Evolutionary conservation across 2,113 vertebrate genomes (phyloP).

Genomic region (Gadus chalcogrammus): DNA sequence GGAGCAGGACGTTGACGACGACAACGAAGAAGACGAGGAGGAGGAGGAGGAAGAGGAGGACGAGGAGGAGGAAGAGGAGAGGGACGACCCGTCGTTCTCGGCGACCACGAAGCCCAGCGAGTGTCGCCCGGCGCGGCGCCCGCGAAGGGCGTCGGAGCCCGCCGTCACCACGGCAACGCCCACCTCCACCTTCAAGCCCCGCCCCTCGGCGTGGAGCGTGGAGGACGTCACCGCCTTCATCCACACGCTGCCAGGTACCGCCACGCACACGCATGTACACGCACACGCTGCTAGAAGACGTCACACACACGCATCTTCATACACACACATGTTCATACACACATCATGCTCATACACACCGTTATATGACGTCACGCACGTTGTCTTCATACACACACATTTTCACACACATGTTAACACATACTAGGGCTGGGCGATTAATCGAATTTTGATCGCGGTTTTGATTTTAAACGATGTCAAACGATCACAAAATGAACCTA

Average conservation of each 20-base stretch:
- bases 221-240: conserved; percentile 96
- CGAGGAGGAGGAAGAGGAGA: conserved; percentile 65
- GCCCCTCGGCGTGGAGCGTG: conserved; percentile 89
- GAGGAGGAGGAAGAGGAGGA: conserved; percentile 67
- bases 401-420: neutral
- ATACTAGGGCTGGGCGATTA: too few species aligned
- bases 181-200: conserved; percentile 72
- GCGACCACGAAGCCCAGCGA: conserved; percentile 81
- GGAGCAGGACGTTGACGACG: conserved; percentile 81
- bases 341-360: conserved; percentile 2
- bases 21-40: conserved; percentile 67
- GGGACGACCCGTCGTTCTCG: conserved; percentile 77
- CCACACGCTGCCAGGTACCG: conserved; percentile 84
- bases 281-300: too few species aligned
- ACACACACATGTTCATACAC: neutral
- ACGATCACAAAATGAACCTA: too few species aligned
- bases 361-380: neutral
- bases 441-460: too few species aligned
- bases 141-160: conserved; percentile 77
- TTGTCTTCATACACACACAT: neutral
- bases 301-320: too few species aligned
- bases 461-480: too few species aligned
- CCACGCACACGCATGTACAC: too few species aligned
- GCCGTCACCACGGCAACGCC: conserved; percentile 77
- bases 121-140: conserved; percentile 59